Evolutionary conservation across 2,113 vertebrate genomes (phyloP).

Genomic region (Heterochromis multidens): DNA sequence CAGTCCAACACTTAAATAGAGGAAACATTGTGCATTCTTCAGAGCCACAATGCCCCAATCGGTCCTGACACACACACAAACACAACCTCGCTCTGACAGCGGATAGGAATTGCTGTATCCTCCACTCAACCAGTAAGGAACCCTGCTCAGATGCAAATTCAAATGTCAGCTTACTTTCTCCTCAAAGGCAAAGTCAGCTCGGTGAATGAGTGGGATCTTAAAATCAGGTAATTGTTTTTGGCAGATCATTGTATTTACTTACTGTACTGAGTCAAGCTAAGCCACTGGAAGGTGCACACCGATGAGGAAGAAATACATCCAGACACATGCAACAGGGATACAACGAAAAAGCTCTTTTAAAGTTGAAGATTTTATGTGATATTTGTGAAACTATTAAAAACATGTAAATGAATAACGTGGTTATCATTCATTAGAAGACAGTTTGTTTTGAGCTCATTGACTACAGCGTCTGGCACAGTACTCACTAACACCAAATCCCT

Average conservation of each 20-base stretch:
- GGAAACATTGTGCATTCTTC: conserved; percentile 50
- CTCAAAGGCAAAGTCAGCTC: conserved; percentile 54
- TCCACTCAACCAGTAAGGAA: conserved; percentile 48
- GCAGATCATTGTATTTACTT: conserved; percentile 54
- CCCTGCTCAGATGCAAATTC: conserved; percentile 47
- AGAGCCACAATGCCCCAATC: conserved; percentile 34
- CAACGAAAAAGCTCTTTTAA: neutral
- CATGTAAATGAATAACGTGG: neutral
- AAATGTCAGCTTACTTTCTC: conserved; percentile 56
- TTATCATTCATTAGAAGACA: neutral
- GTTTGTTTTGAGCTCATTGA: too few relatives aligned
- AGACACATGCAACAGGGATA: neutral
- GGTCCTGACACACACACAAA: conserved; percentile 56
- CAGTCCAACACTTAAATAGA: conserved; percentile 26
- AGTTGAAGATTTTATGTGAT: neutral
- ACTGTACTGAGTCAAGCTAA: conserved; percentile 14
- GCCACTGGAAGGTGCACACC: neutral
- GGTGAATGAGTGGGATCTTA: conserved; percentile 31
- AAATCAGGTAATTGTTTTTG: conserved; percentile 51
- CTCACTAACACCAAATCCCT: neutral
- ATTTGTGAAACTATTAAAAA: neutral
- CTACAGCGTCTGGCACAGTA: neutral
- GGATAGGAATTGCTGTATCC: conserved; percentile 21
- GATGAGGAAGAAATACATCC: neutral
- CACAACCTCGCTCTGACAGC: conserved; percentile 28